phyloP scores from a whole-genome alignment of 2,888 invertebrate genomes.

The Enchytraeus crypticus region DNA sequence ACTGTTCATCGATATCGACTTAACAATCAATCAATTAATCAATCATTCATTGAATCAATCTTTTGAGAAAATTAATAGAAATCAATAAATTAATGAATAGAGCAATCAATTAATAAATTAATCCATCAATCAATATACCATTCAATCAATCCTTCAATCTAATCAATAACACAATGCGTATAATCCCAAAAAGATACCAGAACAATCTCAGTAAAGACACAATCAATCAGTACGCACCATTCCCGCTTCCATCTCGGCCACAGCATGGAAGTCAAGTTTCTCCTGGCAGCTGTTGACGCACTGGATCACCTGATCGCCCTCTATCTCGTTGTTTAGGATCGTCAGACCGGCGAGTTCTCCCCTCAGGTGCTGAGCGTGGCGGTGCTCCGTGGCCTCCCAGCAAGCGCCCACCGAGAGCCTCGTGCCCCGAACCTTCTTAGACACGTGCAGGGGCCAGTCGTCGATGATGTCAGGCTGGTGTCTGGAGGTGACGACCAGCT shows the following conservation, averaged over 20 bases:
- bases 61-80: not conserved
- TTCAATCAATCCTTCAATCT: not conserved
- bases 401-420: slow-evolving; percentile 91
- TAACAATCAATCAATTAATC: not conserved
- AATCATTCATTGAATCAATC: not conserved
- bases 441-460: slow-evolving; percentile 96
- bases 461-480: slow-evolving; percentile 94
- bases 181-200: not conserved
- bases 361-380: slow-evolving; percentile 78
- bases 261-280: slow-evolving; percentile 55
- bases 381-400: slow-evolving; percentile 82
- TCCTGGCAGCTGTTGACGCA: slow-evolving; percentile 47
- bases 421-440: slow-evolving; percentile 62
- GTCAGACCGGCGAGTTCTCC: slow-evolving; percentile 86
- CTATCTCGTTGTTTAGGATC: slow-evolving; percentile 53
- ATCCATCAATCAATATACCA: not conserved
- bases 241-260: slow-evolving; percentile 69
- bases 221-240: slow-evolving; percentile 53
- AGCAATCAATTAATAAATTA: not conserved
- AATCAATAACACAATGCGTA: not conserved
- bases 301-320: slow-evolving; percentile 42
- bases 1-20: slow-evolving; percentile 40
- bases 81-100: not conserved
- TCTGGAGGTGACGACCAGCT: slow-evolving; percentile 59
- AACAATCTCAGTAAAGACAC: not conserved